Evolutionary conservation across 2,797 vertebrate genomes (phyloP), one percentile per base, ranked within the genome.

Genomic region (Hafferia zeledoni): DNA sequence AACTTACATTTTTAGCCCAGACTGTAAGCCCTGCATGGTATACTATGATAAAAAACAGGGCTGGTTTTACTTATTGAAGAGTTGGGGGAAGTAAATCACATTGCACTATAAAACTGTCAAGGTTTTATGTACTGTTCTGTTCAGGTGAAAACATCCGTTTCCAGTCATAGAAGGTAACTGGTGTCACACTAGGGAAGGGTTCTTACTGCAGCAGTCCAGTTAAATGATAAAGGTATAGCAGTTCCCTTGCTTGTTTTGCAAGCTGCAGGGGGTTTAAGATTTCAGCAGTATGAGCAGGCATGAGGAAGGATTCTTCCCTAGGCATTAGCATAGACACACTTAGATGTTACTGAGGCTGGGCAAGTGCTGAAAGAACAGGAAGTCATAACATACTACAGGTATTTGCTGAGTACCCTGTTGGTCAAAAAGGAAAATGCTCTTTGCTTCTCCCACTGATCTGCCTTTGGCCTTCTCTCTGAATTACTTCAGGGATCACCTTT

Each of bases 81-180:
- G 2, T 0, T 30, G 2, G 4, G 6, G 0, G 5, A 47, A 7
- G 8, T 24, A 55, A 31, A 82, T 43, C 30, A 27, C 57, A 49
- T 7, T 53, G 24, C 17, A 55, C 11, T 33, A 18, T 22, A n/a
- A 11, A 93, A 68, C 14, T 24, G 8, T 35, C 23, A 3, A 47
- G 55, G 19, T 47, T 46, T 55, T 56, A 23, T 17, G 9, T 27
- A 39, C 12, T 19, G 13, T 59, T 84, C 69, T 4, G 8, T 71
- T 75, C 23, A 13, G 30, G 27, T 24, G 41, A 43, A 23, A 69
- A 28, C 17, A 60, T 33, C 24, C 19, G 11, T 52, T 69, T 74
- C 31, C 9, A 55, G 50, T 22, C 50, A 69, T 23, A 71, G 57
- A 77, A 77, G 31, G 30, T 18, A 60, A 53, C 11, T 46, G 15